Evolutionary conservation across 2,113 vertebrate genomes (phyloP).

Genomic region (Actinemys pallida): DNA sequence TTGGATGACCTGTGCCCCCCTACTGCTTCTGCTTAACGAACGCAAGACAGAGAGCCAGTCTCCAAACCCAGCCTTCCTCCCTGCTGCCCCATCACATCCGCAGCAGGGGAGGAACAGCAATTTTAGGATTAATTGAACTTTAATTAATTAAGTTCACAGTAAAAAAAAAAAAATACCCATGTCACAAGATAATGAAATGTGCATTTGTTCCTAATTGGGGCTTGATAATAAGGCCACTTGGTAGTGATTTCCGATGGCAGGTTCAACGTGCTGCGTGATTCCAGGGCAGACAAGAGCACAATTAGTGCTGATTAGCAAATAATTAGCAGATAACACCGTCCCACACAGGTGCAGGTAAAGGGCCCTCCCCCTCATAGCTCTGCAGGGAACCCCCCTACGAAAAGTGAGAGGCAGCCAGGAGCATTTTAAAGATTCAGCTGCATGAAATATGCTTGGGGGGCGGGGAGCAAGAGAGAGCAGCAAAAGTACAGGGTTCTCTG

Average conservation of each 20-base stretch:
- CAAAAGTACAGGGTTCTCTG: neutral
- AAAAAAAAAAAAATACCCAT: neutral
- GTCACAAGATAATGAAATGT: constrained; percentile 9
- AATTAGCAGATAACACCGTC: neutral
- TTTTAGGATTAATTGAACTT: constrained; percentile 62
- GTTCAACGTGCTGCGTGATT: neutral
- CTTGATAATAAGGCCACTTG: constrained; percentile 64
- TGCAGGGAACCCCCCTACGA: neutral
- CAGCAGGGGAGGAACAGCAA: neutral
- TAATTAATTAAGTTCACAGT: constrained; percentile 67
- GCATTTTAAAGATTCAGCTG: neutral
- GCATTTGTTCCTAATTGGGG: constrained; percentile 60
- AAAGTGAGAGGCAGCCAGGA: neutral
- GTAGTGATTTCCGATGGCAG: neutral
- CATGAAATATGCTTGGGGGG: neutral
- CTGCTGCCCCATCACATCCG: neutral
- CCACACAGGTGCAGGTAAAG: neutral
- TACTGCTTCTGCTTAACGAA: neutral
- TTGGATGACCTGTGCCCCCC: neutral
- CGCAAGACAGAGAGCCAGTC: neutral
- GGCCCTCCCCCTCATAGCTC: neutral
- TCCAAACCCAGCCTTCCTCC: neutral
- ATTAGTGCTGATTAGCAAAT: constrained; percentile 46
- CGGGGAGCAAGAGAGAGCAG: neutral
- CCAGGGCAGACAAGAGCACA: constrained; percentile 28